Conservation (phyloP, 2,888 invertebrate genomes). For the Crematogaster levior region DNA sequence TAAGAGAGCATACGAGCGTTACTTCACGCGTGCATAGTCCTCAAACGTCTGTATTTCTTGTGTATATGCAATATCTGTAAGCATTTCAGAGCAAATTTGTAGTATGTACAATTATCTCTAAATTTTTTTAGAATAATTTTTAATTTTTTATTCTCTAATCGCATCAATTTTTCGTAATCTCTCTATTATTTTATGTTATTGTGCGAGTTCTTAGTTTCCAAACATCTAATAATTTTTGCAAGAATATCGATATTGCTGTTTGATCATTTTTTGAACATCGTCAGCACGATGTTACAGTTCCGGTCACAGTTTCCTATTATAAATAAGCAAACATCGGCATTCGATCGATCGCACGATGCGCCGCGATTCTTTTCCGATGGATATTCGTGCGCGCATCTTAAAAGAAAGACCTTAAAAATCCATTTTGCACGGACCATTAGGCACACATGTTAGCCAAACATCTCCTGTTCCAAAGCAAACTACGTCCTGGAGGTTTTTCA, state of each 20-base stretch:
- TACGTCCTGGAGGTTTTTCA: slow-evolving; percentile 65
- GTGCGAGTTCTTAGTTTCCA: not conserved
- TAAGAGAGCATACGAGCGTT: slow-evolving; percentile 60
- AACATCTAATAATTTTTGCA: not conserved
- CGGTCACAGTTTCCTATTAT: slow-evolving; percentile 5
- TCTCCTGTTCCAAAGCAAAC: slow-evolving; percentile 75
- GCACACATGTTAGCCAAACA: slow-evolving; percentile 80
- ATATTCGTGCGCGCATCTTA: slow-evolving; percentile 57
- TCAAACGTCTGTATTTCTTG: slow-evolving; percentile 57
- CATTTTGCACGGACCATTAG: slow-evolving; percentile 82
- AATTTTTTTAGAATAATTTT: not conserved
- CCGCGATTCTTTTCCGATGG: slow-evolving; percentile 35
- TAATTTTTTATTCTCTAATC: not conserved
- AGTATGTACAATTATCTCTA: not conserved
- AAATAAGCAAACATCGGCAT: slow-evolving; percentile 64
- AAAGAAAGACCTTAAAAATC: slow-evolving; percentile 81
- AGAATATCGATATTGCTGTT: slow-evolving; percentile 48
- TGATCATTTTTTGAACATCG: slow-evolving; percentile 59
- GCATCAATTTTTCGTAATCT: not conserved
- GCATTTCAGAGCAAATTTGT: not conserved
- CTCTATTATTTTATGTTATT: not conserved
- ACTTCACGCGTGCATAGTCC: slow-evolving; percentile 29
- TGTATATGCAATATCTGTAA: slow-evolving; percentile 15
- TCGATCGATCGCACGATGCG: slow-evolving; percentile 58
- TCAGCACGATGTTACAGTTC: slow-evolving; percentile 18